These are phyloP conservation scores for Ophioninae sp. DNA, from an alignment of 2,888 invertebrate genomes.

Conservation along the genomic window DNA sequence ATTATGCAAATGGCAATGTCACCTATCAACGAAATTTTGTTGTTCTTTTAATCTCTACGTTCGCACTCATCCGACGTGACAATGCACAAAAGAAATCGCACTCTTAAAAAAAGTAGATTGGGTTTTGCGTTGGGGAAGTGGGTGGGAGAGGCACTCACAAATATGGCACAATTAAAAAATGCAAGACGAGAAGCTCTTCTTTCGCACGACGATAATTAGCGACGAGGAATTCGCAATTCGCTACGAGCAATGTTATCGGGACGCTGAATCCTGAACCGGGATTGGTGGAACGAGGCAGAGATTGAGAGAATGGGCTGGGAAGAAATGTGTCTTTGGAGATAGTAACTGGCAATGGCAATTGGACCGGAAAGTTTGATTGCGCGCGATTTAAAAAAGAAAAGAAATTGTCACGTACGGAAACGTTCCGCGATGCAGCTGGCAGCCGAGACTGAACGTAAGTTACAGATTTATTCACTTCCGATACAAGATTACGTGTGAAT, in stretches of 20 bases:
- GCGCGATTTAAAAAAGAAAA: not conserved
- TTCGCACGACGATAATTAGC: constrained; percentile 34
- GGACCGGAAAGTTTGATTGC: constrained; percentile 53
- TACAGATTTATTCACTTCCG: not conserved
- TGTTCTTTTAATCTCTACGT: constrained; percentile 49
- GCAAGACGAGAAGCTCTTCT: constrained; percentile 52
- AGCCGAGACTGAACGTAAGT: not conserved
- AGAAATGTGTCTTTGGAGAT: constrained; percentile 70
- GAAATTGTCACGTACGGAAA: not conserved
- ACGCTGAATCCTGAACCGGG: not conserved
- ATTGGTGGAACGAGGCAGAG: not conserved
- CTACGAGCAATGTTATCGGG: not conserved
- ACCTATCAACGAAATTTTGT: constrained; percentile 42
- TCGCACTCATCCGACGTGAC: constrained; percentile 37
- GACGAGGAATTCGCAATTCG: constrained; percentile 7
- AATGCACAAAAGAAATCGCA: constrained; percentile 55
- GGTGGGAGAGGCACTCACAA: constrained; percentile 13
- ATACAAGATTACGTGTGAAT: not conserved
- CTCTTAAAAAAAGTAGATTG: constrained; percentile 9
- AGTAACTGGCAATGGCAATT: constrained; percentile 70
- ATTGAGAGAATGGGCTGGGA: constrained; percentile 3
- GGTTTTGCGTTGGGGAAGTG: not conserved
- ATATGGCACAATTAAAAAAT: constrained; percentile 64
- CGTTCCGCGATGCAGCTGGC: not conserved
- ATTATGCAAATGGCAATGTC: constrained; percentile 49